These are phyloP conservation scores for Gymnoscelis rufifasciata DNA, from an alignment of 2,888 invertebrate genomes.

Conservation along the genomic window DNA sequence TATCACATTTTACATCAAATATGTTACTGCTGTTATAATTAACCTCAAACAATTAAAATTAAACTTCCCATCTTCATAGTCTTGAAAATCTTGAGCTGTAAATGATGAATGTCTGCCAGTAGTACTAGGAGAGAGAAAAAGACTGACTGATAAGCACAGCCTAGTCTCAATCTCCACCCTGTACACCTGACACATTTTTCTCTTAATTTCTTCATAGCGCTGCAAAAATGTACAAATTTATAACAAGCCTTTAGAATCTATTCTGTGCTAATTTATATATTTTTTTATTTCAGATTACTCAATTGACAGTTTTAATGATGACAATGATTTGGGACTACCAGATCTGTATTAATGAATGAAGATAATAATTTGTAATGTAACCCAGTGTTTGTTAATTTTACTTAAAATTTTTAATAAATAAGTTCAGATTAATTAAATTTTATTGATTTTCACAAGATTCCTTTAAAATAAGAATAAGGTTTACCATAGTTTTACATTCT, in stretches of 20 bases:
- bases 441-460: not conserved
- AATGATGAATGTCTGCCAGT: slow-evolving; percentile 10
- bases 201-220: slow-evolving; percentile 1
- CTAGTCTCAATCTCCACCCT: slow-evolving; percentile 14
- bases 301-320: slow-evolving; percentile 49
- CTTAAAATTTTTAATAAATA: not conserved
- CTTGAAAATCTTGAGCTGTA: not conserved
- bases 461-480: too few relatives aligned
- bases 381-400: slow-evolving; percentile 13
- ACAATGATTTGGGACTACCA: slow-evolving; percentile 56
- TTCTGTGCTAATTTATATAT: slow-evolving; percentile 3
- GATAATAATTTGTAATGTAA: slow-evolving; percentile 10
- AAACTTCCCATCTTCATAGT: not conserved
- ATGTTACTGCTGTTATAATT: too few relatives aligned
- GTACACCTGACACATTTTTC: slow-evolving; percentile 12
- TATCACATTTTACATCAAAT: too few relatives aligned
- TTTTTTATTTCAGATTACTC: slow-evolving; percentile 57
- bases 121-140: slow-evolving; percentile 21
- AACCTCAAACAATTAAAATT: not conserved
- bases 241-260: slow-evolving; percentile 8
- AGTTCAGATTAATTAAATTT: not conserved
- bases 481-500: too few relatives aligned
- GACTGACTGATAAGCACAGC: slow-evolving; percentile 19
- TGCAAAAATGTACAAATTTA: not conserved
- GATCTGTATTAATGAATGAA: slow-evolving; percentile 39